These are phyloP conservation scores for Zaprionus ornatus DNA, from an alignment of 1,140 invertebrate genomes.

Conservation along the genomic window DNA sequence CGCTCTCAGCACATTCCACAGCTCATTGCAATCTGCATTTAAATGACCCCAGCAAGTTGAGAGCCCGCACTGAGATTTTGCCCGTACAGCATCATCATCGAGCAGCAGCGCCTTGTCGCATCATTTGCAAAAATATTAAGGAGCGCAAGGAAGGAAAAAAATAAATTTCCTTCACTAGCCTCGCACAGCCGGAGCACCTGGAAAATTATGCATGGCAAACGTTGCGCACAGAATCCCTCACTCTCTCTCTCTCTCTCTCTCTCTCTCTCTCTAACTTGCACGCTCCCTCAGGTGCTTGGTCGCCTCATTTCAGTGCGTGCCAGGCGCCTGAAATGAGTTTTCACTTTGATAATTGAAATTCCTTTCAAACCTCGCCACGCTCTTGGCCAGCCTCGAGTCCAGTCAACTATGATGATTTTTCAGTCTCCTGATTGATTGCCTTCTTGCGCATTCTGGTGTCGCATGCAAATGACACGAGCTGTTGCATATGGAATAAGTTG, in stretches of 20 bases:
- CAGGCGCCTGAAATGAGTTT: slow-evolving; percentile 51
- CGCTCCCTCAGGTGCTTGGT: slow-evolving; percentile 1
- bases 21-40: slow-evolving; percentile 80
- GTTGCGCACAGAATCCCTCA: not conserved
- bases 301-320: slow-evolving; percentile 25
- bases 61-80: slow-evolving; percentile 59
- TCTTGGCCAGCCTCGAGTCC: slow-evolving; percentile 11
- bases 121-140: slow-evolving; percentile 74
- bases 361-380: slow-evolving; percentile 23
- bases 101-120: slow-evolving; percentile 45
- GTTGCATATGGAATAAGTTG: slow-evolving; percentile 1
- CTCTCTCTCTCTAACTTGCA: not conserved
- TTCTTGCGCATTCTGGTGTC: not conserved
- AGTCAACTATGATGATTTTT: slow-evolving; percentile 32
- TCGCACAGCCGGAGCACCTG: slow-evolving; percentile 28
- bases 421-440: slow-evolving; percentile 37
- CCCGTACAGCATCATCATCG: not conserved
- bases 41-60: slow-evolving; percentile 67
- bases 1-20: slow-evolving; percentile 28
- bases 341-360: slow-evolving; percentile 57
- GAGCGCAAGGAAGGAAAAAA: slow-evolving; percentile 12
- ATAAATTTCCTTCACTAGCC: slow-evolving; percentile 24
- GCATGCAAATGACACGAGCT: slow-evolving; percentile 18
- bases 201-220: slow-evolving; percentile 38
- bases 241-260: not conserved